These are phyloP conservation scores for Psittacula derbiana DNA, from an alignment of 2,797 vertebrate genomes.

Conservation along the genomic window DNA sequence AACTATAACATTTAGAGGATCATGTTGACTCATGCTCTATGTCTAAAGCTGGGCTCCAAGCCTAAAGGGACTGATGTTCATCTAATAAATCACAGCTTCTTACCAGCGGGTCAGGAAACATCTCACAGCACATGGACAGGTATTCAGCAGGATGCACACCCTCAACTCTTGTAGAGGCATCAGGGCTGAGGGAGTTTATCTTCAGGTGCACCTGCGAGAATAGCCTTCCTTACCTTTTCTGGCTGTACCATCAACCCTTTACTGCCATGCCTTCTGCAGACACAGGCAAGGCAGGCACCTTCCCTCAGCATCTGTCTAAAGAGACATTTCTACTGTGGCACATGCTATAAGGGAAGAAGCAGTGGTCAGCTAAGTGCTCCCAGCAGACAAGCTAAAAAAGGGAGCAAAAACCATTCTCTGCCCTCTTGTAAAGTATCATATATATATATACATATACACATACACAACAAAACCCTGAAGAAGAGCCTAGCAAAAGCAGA, in stretches of 20 bases:
- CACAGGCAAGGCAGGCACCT: not conserved
- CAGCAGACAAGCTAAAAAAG: not conserved
- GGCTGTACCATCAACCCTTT: not conserved
- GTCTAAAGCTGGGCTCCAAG: not conserved
- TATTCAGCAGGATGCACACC: not conserved
- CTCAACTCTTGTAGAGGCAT: not conserved
- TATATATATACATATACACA: too few species aligned
- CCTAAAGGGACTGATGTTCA: not conserved
- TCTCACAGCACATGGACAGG: not conserved
- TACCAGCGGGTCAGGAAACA: not conserved
- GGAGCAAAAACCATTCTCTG: not conserved
- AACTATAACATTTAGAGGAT: not conserved
- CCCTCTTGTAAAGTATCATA: not conserved
- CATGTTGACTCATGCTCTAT: not conserved
- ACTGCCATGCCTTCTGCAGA: not conserved
- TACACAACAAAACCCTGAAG: not conserved
- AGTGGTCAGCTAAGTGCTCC: not conserved
- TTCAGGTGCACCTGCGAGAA: not conserved
- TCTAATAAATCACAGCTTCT: not conserved
- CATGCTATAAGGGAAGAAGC: not conserved
- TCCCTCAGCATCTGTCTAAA: not conserved
- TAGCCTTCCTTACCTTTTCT: not conserved
- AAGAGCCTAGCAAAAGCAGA: not conserved
- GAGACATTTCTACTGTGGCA: not conserved
- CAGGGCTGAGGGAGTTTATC: not conserved